A percentile compares a stretch with the other conserved stretches of the same genome.
Evolutionary conservation across 2,797 vertebrate species (phyloP).

Genomic region (Halcyon chelicuti): DNA sequence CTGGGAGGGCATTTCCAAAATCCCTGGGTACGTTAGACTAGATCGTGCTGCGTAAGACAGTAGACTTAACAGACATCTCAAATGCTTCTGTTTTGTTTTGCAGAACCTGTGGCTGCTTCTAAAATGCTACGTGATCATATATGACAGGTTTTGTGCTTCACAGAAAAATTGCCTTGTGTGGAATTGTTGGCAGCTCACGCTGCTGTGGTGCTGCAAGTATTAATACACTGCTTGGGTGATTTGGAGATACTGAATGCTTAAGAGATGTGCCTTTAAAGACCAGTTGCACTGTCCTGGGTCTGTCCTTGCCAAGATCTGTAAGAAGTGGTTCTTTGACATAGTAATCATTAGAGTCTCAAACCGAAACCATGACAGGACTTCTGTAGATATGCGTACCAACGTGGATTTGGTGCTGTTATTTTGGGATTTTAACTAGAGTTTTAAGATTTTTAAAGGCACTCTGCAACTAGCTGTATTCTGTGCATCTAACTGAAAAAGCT

Average conservation of each 20-base stretch:
- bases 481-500: neutral
- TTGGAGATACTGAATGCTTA: neutral
- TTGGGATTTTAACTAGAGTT: neutral
- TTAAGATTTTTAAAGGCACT: neutral
- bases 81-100: neutral
- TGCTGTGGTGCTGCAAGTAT: neutral
- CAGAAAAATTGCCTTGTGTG: neutral
- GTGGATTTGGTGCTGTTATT: neutral
- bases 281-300: neutral
- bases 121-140: neutral
- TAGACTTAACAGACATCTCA: neutral
- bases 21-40: neutral
- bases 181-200: neutral
- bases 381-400: rapidly evolving
- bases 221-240: neutral
- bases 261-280: neutral
- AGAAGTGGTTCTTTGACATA: neutral
- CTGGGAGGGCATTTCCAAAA: neutral
- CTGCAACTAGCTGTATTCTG: neutral
- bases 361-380: neutral
- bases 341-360: neutral
- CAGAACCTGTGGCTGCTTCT: neutral
- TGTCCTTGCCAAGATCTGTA: neutral
- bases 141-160: neutral
- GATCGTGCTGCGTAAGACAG: neutral